A percentile compares a stretch with the other conserved stretches of the same genome.
Evolutionary conservation across 1,140 invertebrate genomes (phyloP).

Genomic region (Euwallacea similis): DNA sequence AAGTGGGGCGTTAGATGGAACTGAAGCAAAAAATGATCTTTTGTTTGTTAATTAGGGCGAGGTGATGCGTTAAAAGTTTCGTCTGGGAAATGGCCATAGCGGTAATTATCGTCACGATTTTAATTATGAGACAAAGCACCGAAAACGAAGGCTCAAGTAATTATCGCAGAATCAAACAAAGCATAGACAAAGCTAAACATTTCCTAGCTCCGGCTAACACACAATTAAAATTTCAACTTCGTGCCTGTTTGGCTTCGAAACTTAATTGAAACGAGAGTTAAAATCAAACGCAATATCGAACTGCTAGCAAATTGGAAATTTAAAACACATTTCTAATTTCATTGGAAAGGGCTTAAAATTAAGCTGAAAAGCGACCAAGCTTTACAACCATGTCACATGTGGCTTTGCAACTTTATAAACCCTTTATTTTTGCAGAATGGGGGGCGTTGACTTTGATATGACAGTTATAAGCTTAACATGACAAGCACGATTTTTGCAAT

Average conservation of each 20-base stretch:
- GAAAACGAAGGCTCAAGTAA: conserved; percentile 1
- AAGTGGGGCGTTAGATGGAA: conserved; percentile 20
- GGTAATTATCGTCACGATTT: conserved; percentile 4
- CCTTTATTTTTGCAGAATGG: no score
- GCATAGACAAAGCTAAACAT: background rate
- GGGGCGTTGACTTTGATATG: no score
- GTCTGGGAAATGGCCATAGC: conserved; percentile 6
- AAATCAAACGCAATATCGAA: conserved; percentile 25
- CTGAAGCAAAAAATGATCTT: conserved; percentile 26
- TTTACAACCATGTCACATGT: no score
- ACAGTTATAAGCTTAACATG: no score
- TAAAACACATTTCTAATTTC: conserved; percentile 23
- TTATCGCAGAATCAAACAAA: background rate
- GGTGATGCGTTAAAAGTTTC: conserved; percentile 33
- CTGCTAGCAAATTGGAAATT: conserved; percentile 16
- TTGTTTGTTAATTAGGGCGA: conserved; percentile 34
- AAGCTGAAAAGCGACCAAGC: conserved; percentile 7
- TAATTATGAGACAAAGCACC: background rate
- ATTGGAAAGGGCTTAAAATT: conserved; percentile 2
- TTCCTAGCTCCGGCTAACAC: background rate
- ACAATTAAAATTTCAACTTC: conserved; percentile 6
- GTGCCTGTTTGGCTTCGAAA: conserved; percentile 14
- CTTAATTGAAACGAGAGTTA: conserved; percentile 17
- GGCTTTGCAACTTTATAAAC: no score
- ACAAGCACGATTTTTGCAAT: no score